Conservation (phyloP, 2,797 vertebrate genomes). For the Lemur catta region DNA sequence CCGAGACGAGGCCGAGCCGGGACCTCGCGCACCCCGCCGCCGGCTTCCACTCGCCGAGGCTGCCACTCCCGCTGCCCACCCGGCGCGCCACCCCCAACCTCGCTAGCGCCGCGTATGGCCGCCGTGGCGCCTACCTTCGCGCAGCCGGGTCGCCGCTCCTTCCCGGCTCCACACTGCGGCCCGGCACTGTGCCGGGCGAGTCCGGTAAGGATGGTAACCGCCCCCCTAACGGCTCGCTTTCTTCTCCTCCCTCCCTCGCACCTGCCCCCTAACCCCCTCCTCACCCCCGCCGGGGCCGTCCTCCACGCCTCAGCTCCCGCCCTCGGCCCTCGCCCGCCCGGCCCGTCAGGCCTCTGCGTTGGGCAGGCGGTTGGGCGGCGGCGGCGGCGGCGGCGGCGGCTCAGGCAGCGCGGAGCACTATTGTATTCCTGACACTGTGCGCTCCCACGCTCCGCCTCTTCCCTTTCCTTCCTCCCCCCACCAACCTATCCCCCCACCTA, state of each 20-base stretch:
- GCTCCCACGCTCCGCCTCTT: constrained; percentile 91
- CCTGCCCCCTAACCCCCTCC: constrained; percentile 72
- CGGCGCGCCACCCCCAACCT: not conserved
- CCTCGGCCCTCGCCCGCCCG: constrained; percentile 50
- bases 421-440: constrained; percentile 91
- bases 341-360: constrained; percentile 66
- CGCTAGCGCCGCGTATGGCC: not conserved
- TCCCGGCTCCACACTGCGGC: constrained; percentile 33
- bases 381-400: constrained; percentile 23
- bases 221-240: constrained; percentile 71
- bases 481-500: constrained; percentile 25
- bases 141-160: not conserved
- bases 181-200: constrained; percentile 60
- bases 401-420: constrained; percentile 91
- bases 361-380: constrained; percentile 68
- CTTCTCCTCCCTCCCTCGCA: constrained; percentile 73
- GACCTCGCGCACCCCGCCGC: constrained; percentile 4
- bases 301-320: constrained; percentile 43
- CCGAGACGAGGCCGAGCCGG: constrained; percentile 52
- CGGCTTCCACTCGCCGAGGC: not conserved
- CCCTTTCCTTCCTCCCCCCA: constrained; percentile 64
- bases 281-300: constrained; percentile 44
- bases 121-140: constrained; percentile 52
- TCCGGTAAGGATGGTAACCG: constrained; percentile 51
- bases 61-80: constrained; percentile 43